phyloP scores from a whole-genome alignment of 2,113 vertebrate genomes.

The Epinephelus fuscoguttatus region DNA sequence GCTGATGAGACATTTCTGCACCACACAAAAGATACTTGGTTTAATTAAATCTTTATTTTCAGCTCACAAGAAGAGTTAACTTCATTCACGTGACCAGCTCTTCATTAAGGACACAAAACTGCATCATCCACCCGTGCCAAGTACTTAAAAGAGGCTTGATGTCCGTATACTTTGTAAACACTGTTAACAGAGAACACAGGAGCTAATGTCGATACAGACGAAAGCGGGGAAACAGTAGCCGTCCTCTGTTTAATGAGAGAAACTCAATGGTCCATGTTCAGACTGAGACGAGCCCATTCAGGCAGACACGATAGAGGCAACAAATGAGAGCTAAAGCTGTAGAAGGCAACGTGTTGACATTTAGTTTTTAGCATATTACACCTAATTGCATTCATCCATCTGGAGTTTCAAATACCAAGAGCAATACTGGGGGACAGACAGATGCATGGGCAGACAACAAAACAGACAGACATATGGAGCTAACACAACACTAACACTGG shows the following conservation, averaged over 20 bases:
- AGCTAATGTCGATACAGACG: conserved; percentile 32
- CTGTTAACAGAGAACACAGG: conserved; percentile 42
- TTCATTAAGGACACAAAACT: conserved; percentile 23
- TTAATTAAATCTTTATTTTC: conserved; percentile 17
- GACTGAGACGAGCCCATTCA: conserved; percentile 56
- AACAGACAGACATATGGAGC: conserved; percentile 43
- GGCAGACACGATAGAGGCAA: conserved; percentile 55
- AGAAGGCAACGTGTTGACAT: conserved; percentile 66
- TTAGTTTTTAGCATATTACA: conserved; percentile 65
- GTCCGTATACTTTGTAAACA: conserved; percentile 14
- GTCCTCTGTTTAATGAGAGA: conserved; percentile 66
- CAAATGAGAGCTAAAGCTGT: conserved; percentile 57
- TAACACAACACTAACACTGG: conserved; percentile 21
- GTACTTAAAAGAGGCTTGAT: conserved; percentile 18
- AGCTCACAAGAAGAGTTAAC: neutral
- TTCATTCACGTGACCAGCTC: neutral
- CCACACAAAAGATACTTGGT: conserved; percentile 16
- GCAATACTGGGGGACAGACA: conserved; percentile 45
- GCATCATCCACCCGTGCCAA: neutral
- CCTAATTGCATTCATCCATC: conserved; percentile 73
- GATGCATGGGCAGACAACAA: conserved; percentile 51
- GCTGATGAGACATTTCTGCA: conserved; percentile 22
- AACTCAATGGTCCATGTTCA: conserved; percentile 70
- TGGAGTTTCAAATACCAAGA: conserved; percentile 63
- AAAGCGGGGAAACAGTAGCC: conserved; percentile 35